Evolutionary conservation across 2,888 invertebrate genomes (phyloP), one percentile per base, ranked within the genome.

Genomic region (Microplitis manilae): DNA sequence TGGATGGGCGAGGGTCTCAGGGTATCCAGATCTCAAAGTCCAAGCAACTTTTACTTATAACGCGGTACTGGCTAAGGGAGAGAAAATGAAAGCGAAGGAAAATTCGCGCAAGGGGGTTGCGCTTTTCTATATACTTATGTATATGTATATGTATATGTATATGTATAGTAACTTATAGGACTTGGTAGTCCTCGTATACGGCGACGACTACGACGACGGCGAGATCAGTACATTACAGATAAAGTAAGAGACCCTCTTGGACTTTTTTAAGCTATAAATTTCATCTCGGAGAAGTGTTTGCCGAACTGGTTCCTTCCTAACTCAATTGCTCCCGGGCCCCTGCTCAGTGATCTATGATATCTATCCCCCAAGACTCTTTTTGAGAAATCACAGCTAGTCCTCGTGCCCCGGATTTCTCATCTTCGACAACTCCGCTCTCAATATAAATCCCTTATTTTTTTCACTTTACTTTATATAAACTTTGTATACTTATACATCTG

Each of bases 151-250:
- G 0, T 30, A 20, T 20, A 20, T 20, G 2, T 20, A 20, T 20
- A 30, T 30, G 30, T 30, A 30, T 30, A 30, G 2, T 30, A 30
- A 30, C 30, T 30, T 30, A 30, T 30, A 30, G 0, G 30, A 30
- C 2, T 30, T 30, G 30, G 30, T 30, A 30, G 30, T 30, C 30
- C 4, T 30, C 30, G 30, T 30, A 30, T 30, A 30, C 30, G 30
- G 30, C 30, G 30, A 30, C 76, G 61, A 60, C 81, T 77, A 83
- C 87, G 86, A 86, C 86, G 85, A 86, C 86, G 86, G 87, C 86
- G 86, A 88, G 89, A 90, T 90, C 90, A 88, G 88, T 89, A 89
- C 90, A 89, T 89, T 89, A 89, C 89, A 88, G 90, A 89, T 89
- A 90, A 89, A 89, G 87, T 86, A 86, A 85, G 83, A 84, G 84